Conservation (phyloP, 92 coral and sea anemone genomes). For the Phymanthus crucifer region DNA sequence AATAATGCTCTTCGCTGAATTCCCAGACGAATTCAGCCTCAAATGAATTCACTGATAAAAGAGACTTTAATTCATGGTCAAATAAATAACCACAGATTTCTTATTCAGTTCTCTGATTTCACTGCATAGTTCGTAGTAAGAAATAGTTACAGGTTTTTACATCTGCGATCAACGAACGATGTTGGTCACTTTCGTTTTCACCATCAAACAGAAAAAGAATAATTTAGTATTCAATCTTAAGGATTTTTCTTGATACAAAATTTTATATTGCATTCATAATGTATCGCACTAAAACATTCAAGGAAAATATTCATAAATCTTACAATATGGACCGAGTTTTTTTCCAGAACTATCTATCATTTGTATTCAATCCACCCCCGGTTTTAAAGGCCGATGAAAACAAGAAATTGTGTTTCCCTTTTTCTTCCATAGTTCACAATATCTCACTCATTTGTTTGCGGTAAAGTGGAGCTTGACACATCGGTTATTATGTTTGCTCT, state of each 20-base stretch:
- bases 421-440: not conserved
- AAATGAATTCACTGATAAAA: not conserved
- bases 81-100: not conserved
- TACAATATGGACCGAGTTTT: not conserved
- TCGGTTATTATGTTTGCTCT: not conserved
- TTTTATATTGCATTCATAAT: too few relatives aligned
- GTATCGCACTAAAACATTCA: too few relatives aligned
- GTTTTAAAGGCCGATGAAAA: not conserved
- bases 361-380: not conserved
- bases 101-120: not conserved
- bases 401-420: not conserved
- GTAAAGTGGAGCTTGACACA: not conserved
- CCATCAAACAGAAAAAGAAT: not conserved
- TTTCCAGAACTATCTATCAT: not conserved
- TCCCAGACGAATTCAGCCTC: not conserved
- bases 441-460: not conserved
- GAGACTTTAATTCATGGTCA: not conserved
- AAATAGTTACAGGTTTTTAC: not conserved
- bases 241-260: too few relatives aligned
- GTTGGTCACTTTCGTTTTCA: not conserved
- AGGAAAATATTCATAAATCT: not conserved
- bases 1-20: not conserved
- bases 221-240: not conserved
- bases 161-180: not conserved
- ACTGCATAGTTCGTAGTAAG: not conserved